Base-by-base conservation (phyloP, 2,113 vertebrate species). In the Puma concolor region DNA sequence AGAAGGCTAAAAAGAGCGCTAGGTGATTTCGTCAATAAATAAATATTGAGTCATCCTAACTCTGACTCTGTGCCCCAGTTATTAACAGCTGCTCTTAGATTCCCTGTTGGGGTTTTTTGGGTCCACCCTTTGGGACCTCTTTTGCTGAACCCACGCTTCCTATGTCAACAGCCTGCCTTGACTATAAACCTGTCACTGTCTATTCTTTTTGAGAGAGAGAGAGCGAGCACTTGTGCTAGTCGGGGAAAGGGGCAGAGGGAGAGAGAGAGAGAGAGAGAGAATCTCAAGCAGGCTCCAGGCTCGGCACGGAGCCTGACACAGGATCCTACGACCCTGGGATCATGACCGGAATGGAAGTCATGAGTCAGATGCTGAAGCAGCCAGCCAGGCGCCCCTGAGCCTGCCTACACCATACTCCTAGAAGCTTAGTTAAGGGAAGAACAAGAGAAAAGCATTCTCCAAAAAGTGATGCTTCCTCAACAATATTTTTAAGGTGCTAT, bases 381-480 rank as follows among this genome's bases (percentile, higher is more conserved):
- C 57, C 21, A 7, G 19, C 57, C 57, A 60, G 57, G 57, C 8
- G 0, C 57, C 57, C 57, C 21, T 23, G 57, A 60, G 57, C 2
- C 21, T 60, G 57, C 57, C 57, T 60, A 23, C 9, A 63, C 27
- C 50, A 94, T 4, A 54, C 5, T 72, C 21, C 11, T 60, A 67
- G 57, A 96, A 83, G 16, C 21, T 76, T 48, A 88, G 50, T 25
- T 88, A 81, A 89, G 23, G 41, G 90, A 96, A 90, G 50, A 84
- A 77, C 12, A 66, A 21, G 44, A 94, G 29, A 72, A 88, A 82
- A 83, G 21, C 79, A 86, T 86, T 80, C 48, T 79, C 60, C 63
- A 48, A 83, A 83, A 67, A 66, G 12, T 67, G 25, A 85, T 66
- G 5, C 5, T 41, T 67, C 38, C 86, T 64, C 33, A 76, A 69